phyloP scores from a whole-genome alignment of 1,140 invertebrate genomes.

The Melitaea cinxia region DNA sequence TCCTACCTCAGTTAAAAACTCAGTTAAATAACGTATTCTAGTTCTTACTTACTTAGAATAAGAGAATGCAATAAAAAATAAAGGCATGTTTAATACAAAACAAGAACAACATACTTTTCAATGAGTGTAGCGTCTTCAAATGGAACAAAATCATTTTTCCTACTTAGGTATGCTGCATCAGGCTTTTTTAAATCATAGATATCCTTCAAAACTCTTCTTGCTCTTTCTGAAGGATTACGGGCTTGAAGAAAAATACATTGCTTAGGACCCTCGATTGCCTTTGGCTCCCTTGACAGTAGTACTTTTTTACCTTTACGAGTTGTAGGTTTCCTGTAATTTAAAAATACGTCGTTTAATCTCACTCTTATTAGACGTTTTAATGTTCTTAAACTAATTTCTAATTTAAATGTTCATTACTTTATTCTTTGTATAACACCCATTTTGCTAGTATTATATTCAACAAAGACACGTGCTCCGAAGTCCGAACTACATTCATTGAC shows the following conservation, averaged over 20 bases:
- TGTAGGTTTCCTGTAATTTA: slow-evolving; percentile 89
- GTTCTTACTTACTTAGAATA: no score
- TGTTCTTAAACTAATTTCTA: not conserved
- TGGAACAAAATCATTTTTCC: slow-evolving; percentile 92
- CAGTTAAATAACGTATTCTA: no score
- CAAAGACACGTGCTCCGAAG: not conserved
- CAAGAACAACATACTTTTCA: slow-evolving; percentile 87
- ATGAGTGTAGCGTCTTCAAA: slow-evolving; percentile 92
- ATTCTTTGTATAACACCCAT: slow-evolving; percentile 78
- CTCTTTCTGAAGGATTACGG: slow-evolving; percentile 89
- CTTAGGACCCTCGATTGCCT: slow-evolving; percentile 94
- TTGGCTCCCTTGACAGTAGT: slow-evolving; percentile 90
- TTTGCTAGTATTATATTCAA: slow-evolving; percentile 17
- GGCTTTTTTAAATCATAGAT: slow-evolving; percentile 94
- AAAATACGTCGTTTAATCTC: not conserved
- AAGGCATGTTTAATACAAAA: no score
- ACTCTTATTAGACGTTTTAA: not conserved
- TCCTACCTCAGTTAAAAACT: no score
- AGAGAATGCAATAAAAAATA: no score
- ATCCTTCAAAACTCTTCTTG: slow-evolving; percentile 92
- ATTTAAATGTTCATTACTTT: slow-evolving; percentile 51
- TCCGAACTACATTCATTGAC: not conserved
- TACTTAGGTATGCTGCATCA: slow-evolving; percentile 87
- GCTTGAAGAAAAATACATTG: slow-evolving; percentile 93
- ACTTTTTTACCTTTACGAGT: slow-evolving; percentile 94